Evolutionary conservation across 1,140 invertebrate genomes (phyloP).

Genomic region (Phortica variegata): DNA sequence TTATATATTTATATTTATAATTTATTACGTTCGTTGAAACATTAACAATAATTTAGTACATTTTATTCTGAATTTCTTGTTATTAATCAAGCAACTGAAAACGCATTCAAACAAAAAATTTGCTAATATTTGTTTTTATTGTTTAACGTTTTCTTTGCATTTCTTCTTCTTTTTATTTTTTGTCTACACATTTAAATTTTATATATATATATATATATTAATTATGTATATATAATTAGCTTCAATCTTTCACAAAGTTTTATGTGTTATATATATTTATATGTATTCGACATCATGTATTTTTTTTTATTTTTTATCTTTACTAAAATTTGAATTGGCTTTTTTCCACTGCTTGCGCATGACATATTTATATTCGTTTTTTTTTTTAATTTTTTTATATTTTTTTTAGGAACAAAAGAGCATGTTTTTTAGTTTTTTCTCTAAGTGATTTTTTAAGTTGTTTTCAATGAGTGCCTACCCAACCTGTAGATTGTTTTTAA

Average conservation of each 20-base stretch:
- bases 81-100: slow-evolving; percentile 14
- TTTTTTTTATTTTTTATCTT: too few relatives aligned
- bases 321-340: too few relatives aligned
- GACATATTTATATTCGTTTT: too few relatives aligned
- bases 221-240: too few relatives aligned
- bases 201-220: too few relatives aligned
- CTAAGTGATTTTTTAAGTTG: slow-evolving; percentile 9
- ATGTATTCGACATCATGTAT: slow-evolving; percentile 21
- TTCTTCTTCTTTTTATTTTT: slow-evolving; percentile 13
- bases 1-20: slow-evolving; percentile 3
- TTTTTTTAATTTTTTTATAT: slow-evolving; percentile 15
- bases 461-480: slow-evolving; percentile 19
- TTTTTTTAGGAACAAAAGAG: slow-evolving; percentile 46
- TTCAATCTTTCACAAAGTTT: too few relatives aligned
- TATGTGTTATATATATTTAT: too few relatives aligned
- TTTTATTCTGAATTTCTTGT: slow-evolving; percentile 1
- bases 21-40: slow-evolving; percentile 1
- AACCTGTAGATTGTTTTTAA: slow-evolving; percentile 16
- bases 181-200: slow-evolving; percentile 47
- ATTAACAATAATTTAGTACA: slow-evolving; percentile 12
- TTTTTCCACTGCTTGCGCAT: too few relatives aligned
- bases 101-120: slow-evolving; percentile 5
- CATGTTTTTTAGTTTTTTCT: slow-evolving; percentile 18
- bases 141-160: slow-evolving; percentile 4
- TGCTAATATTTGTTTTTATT: slow-evolving; percentile 23